Percentiles rank a stretch among this genome's conserved stretches.
Conservation (phyloP, 2,797 vertebrate species). For the Schizopygopsis malacanthus region DNA sequence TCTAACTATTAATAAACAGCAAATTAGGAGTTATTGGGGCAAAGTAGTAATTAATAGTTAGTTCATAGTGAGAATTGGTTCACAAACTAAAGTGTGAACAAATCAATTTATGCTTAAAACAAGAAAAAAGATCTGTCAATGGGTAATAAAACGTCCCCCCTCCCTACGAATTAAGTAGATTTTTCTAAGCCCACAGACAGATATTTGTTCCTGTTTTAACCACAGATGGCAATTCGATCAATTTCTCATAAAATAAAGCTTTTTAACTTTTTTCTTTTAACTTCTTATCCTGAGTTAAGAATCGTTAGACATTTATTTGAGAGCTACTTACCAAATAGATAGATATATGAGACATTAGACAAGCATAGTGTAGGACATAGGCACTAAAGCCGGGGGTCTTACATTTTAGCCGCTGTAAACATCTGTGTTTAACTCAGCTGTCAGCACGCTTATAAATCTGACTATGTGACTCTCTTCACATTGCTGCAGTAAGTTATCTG, state of each 20-base stretch:
- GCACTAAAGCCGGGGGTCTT: neutral
- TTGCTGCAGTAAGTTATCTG: conserved; percentile 9
- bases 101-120: neutral
- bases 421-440: conserved; percentile 1
- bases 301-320: neutral
- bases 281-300: neutral
- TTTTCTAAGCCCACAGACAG: neutral
- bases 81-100: no score
- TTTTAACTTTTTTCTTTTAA: no score
- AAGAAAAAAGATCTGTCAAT: neutral
- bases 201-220: neutral
- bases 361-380: neutral
- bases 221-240: neutral
- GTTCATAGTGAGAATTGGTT: neutral
- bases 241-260: neutral
- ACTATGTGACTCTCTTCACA: neutral
- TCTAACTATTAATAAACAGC: neutral
- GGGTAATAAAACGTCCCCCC: neutral
- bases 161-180: neutral
- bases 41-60: neutral
- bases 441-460: conserved; percentile 8
- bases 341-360: neutral
- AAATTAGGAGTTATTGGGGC: neutral
- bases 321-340: neutral
- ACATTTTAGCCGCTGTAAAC: neutral